These are phyloP conservation scores for Scolopax bukidnonensis DNA, from an alignment of 2,797 vertebrate genomes.

Conservation along the genomic window DNA sequence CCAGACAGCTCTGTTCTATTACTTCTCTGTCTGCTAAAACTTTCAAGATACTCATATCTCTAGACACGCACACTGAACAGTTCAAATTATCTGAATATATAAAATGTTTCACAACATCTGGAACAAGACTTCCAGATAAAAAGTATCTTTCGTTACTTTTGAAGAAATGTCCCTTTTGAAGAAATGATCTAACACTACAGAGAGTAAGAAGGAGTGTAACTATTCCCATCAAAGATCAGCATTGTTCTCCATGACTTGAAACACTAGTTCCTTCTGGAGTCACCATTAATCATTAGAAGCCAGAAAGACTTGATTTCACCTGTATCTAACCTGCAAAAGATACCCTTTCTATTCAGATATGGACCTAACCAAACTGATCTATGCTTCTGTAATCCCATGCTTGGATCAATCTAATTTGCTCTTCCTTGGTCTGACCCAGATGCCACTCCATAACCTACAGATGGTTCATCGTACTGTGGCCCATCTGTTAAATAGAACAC, in stretches of 20 bases:
- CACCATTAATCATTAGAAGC: background rate
- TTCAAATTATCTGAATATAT: background rate
- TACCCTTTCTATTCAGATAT: background rate
- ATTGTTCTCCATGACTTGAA: background rate
- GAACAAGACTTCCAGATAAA: background rate
- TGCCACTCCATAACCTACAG: conserved; percentile 65
- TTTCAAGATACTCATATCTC: background rate
- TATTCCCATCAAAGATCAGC: background rate
- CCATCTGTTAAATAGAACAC: conserved; percentile 64
- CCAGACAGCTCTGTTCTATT: background rate
- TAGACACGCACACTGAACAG: background rate
- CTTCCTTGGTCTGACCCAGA: conserved; percentile 59
- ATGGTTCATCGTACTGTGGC: conserved; percentile 57
- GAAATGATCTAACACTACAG: background rate
- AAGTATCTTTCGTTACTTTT: background rate
- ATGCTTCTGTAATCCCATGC: background rate
- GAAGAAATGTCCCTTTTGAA: background rate
- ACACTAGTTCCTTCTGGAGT: background rate
- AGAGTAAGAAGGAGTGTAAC: background rate
- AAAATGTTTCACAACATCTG: background rate
- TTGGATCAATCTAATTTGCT: conserved; percentile 18
- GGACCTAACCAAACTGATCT: background rate
- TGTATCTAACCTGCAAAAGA: background rate
- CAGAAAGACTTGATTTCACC: background rate
- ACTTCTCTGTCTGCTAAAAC: background rate